Evolutionary conservation across 2,797 vertebrate genomes (phyloP).

Genomic region (Fistularia commersonii): DNA sequence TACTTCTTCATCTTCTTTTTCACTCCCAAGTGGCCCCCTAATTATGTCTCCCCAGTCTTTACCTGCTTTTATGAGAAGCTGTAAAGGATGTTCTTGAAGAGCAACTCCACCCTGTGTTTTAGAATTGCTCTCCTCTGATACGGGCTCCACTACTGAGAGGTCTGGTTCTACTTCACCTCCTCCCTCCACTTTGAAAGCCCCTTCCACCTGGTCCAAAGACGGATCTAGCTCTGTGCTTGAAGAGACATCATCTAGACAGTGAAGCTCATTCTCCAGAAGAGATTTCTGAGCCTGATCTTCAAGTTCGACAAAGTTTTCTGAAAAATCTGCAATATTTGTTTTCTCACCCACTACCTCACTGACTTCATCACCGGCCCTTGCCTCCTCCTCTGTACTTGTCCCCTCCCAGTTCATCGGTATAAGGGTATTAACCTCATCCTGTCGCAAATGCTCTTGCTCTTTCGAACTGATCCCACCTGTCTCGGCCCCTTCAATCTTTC

Average conservation of each 20-base stretch:
- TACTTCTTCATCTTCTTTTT: background rate
- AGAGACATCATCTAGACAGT: background rate
- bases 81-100: constrained; percentile 11
- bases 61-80: background rate
- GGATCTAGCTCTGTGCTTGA: constrained; percentile 1
- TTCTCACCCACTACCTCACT: too few species aligned
- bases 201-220: constrained; percentile 21
- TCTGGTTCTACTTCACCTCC: background rate
- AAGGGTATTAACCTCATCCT: constrained; percentile 15
- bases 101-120: constrained; percentile 5
- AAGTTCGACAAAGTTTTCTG: background rate
- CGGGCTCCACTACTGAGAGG: constrained; percentile 5
- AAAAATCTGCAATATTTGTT: background rate
- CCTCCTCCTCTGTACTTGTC: background rate
- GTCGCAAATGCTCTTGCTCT: constrained; percentile 14
- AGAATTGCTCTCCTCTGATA: constrained; percentile 3
- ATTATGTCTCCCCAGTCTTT: background rate
- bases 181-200: constrained; percentile 26
- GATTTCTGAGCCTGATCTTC: background rate
- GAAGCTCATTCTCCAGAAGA: constrained; percentile 2
- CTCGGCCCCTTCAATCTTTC: background rate
- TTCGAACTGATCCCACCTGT: background rate
- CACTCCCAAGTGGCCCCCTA: constrained; percentile 3
- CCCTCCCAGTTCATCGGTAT: background rate
- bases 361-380: too few species aligned